A percentile compares a stretch with the other conserved stretches of the same genome.
phyloP scores from a whole-genome alignment of 2,113 vertebrate genomes.

The Charina bottae region DNA sequence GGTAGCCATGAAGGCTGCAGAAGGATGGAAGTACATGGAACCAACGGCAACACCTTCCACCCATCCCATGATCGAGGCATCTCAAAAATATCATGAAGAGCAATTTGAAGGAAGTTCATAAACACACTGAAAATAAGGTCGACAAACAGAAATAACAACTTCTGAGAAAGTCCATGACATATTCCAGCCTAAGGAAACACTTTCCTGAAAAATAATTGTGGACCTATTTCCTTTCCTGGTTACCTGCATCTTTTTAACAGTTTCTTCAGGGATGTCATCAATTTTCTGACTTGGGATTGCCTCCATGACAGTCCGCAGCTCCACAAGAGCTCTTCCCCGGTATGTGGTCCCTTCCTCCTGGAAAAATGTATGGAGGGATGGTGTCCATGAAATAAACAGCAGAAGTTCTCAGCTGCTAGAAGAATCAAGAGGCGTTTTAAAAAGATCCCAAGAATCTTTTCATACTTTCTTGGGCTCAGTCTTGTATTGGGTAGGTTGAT shows the following conservation, averaged over 20 bases:
- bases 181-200: not conserved
- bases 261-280: constrained; percentile 48
- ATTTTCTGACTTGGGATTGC: not conserved
- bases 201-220: not conserved
- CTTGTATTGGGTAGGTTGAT: no score
- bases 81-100: not conserved
- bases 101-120: not conserved
- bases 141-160: not conserved
- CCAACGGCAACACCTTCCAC: not conserved
- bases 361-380: not conserved
- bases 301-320: constrained; percentile 51
- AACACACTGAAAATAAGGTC: not conserved
- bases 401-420: not conserved
- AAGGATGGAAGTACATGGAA: not conserved
- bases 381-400: not conserved
- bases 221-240: not conserved
- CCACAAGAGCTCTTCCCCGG: constrained; percentile 67
- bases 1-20: not conserved
- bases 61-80: not conserved
- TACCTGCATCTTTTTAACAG: constrained; percentile 60
- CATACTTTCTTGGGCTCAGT: not conserved
- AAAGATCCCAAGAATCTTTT: not conserved
- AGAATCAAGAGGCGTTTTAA: not conserved
- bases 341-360: constrained; percentile 63
- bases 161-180: not conserved